Evolutionary conservation across 2,797 vertebrate genomes (phyloP).

Genomic region (Rhyacichthys aspro): DNA sequence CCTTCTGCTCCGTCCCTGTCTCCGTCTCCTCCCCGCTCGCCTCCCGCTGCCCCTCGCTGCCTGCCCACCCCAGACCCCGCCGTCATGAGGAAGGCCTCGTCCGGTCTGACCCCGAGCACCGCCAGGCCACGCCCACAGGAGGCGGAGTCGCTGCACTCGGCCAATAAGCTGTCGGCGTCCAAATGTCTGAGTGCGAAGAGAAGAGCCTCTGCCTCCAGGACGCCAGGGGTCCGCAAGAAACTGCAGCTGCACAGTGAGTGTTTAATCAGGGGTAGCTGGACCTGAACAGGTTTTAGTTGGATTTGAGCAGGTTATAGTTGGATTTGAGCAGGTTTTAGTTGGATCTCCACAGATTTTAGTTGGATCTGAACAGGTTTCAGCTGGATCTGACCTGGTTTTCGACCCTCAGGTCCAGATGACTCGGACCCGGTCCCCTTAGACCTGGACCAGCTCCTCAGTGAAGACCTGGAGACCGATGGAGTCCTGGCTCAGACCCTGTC

Average conservation of each 20-base stretch:
- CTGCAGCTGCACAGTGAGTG: conserved; percentile 85
- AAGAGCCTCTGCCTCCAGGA: conserved; percentile 55
- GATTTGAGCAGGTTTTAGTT: no score
- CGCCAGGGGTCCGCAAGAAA: conserved; percentile 85
- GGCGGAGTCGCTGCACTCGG: conserved; percentile 85
- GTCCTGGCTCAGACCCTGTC: background rate
- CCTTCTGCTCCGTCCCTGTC: conserved; percentile 40
- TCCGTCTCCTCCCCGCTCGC: conserved; percentile 41
- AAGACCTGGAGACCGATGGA: background rate
- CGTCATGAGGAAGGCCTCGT: conserved; percentile 59
- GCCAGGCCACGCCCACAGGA: conserved; percentile 52
- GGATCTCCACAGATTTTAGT: no score
- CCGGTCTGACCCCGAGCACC: conserved; percentile 47
- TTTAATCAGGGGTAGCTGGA: no score
- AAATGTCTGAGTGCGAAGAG: conserved; percentile 80
- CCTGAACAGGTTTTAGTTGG: no score
- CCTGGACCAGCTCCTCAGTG: background rate
- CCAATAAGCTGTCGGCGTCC: conserved; percentile 82
- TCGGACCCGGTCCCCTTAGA: background rate
- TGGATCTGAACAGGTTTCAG: background rate
- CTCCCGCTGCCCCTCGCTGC: conserved; percentile 16
- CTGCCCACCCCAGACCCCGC: conserved; percentile 73
- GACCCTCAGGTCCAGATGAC: background rate
- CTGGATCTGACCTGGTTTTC: no score
- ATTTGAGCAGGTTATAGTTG: no score